Conservation (phyloP, 2,888 invertebrate genomes). For the Sinotaia quadrata region DNA sequence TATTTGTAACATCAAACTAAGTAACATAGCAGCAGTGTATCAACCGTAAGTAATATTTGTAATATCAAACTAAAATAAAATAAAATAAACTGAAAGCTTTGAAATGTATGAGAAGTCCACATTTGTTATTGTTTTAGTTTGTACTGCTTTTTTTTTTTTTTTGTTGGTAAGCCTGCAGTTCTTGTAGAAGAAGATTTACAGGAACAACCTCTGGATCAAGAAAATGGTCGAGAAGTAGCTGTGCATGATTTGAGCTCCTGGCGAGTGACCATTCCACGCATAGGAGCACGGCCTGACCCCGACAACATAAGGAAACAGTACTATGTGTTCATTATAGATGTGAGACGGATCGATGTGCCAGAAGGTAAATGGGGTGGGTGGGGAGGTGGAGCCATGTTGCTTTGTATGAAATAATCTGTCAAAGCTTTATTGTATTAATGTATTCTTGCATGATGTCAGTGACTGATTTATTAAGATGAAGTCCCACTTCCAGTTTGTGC, state of each 20-base stretch:
- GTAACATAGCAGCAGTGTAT: too few species aligned
- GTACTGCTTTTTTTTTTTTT: neutral
- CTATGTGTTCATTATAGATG: conserved; percentile 73
- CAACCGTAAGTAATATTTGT: too few species aligned
- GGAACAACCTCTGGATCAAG: conserved; percentile 1
- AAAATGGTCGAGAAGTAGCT: conserved; percentile 44
- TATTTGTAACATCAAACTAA: too few species aligned
- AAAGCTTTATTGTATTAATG: too few species aligned
- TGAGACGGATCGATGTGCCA: conserved; percentile 70
- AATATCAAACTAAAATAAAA: too few species aligned
- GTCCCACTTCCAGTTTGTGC: too few species aligned
- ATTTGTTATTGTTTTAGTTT: neutral
- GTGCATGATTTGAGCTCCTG: conserved; percentile 76
- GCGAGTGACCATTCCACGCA: conserved; percentile 39
- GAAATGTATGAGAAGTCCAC: neutral
- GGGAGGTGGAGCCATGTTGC: too few species aligned
- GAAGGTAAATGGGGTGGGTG: conserved; percentile 49
- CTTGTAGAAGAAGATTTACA: conserved; percentile 49
- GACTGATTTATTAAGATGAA: too few species aligned
- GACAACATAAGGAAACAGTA: conserved; percentile 68
- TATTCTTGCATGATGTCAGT: too few species aligned
- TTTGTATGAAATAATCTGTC: too few species aligned
- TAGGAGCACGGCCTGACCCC: conserved; percentile 37
- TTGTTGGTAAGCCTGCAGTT: conserved; percentile 26
- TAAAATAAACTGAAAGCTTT: too few species aligned